Percentiles rank a stretch among this genome's conserved stretches.
Conservation (phyloP, 2,113 vertebrate genomes). For the Dolichotis patagonum region DNA sequence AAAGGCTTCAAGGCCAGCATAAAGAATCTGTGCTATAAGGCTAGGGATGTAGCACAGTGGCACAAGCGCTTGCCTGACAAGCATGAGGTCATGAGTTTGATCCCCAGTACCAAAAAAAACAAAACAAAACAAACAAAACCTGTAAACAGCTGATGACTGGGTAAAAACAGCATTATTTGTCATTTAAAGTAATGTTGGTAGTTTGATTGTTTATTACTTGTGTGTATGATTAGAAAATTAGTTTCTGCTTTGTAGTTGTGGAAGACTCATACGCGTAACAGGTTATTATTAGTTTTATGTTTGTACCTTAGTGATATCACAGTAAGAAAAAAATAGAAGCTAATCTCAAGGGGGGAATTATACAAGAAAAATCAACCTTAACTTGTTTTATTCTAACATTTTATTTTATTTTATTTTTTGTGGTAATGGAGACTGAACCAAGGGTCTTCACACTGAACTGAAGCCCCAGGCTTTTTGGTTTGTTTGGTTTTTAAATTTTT, state of each 20-base stretch:
- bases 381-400: background rate
- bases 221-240: conserved; percentile 48
- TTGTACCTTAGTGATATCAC: background rate
- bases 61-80: too few species aligned
- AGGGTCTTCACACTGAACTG: background rate
- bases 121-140: too few species aligned
- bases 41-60: too few species aligned
- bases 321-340: background rate
- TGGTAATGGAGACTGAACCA: background rate
- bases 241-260: conserved; percentile 40
- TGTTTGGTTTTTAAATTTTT: background rate
- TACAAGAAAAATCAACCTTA: background rate
- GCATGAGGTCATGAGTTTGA: too few species aligned
- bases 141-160: background rate
- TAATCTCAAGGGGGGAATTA: background rate
- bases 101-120: too few species aligned
- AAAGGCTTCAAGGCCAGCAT: background rate
- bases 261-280: background rate
- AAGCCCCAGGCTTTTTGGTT: background rate
- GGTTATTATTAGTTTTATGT: background rate
- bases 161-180: background rate
- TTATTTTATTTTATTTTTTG: background rate
- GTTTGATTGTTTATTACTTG: conserved; percentile 40
- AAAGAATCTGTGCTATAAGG: background rate
- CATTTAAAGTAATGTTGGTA: conserved; percentile 25